Evolutionary conservation across 2,113 vertebrate species (phyloP).

Genomic region (Fulica atra): DNA sequence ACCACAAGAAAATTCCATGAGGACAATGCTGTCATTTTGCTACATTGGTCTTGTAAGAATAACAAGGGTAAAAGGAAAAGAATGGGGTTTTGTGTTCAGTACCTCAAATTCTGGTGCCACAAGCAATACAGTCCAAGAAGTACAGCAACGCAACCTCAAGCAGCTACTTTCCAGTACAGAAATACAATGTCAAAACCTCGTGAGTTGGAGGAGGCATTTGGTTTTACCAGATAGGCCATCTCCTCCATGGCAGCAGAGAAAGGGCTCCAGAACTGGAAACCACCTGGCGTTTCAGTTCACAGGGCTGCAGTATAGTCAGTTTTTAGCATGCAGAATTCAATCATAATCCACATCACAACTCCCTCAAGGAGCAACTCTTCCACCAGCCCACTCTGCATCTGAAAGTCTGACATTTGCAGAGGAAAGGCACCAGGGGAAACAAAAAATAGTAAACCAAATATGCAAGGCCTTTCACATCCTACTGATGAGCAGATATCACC

Average conservation of each 20-base stretch:
- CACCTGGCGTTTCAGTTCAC: neutral
- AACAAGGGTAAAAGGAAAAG: neutral
- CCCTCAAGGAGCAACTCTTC: neutral
- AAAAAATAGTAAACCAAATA: conserved; percentile 41
- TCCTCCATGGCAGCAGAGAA: neutral
- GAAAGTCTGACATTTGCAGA: neutral
- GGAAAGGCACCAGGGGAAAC: neutral
- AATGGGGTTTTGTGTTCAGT: neutral
- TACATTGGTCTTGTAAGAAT: neutral
- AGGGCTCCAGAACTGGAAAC: neutral
- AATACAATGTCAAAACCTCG: neutral
- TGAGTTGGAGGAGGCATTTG: neutral
- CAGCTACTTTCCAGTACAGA: neutral
- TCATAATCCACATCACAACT: neutral
- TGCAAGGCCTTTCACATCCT: neutral
- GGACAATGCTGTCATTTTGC: neutral
- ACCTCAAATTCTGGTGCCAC: neutral
- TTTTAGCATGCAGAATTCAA: neutral
- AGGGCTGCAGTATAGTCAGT: neutral
- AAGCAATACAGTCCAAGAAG: neutral
- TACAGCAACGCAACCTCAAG: neutral
- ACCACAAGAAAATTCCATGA: neutral
- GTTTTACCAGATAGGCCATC: neutral
- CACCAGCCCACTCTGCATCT: neutral
- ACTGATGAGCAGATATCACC: neutral